A percentile compares a stretch with the other conserved stretches of the same genome.
These are phyloP conservation scores for Zosterops hypoxanthus DNA, from an alignment of 2,113 vertebrate species.

Conservation along the genomic window DNA sequence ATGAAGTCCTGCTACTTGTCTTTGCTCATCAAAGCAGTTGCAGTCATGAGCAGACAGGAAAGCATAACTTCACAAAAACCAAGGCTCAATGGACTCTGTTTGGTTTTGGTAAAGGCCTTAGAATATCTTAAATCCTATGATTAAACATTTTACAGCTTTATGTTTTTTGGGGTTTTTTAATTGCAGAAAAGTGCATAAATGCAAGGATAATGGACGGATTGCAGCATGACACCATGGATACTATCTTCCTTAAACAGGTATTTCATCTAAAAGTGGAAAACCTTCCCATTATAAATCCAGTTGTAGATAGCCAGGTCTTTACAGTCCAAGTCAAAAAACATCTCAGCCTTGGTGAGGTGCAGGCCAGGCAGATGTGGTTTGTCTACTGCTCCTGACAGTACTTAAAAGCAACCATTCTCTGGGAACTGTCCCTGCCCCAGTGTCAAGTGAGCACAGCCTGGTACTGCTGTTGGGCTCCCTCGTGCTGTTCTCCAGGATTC, in stretches of 20 bases:
- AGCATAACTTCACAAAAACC: background rate
- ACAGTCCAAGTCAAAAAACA: background rate
- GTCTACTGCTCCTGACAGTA: background rate
- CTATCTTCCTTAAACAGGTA: background rate
- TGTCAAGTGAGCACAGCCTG: background rate
- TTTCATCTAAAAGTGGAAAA: background rate
- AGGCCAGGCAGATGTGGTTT: background rate
- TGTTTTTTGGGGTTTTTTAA: background rate
- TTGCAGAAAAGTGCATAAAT: background rate
- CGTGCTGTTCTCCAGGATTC: background rate
- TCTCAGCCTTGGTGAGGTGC: background rate
- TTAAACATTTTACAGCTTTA: background rate
- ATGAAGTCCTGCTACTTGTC: background rate
- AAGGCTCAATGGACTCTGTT: background rate
- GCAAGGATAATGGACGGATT: background rate
- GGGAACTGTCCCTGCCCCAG: background rate
- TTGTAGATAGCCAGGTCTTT: background rate
- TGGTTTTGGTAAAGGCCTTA: background rate
- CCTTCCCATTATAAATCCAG: background rate
- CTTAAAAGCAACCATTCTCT: background rate
- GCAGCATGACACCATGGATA: rapidly evolving
- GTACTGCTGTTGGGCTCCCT: background rate
- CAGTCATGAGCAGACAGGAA: background rate
- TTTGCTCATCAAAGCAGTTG: background rate
- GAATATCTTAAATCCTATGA: background rate